These are phyloP conservation scores for Dendroctonus ponderosae DNA, from an alignment of 1,140 invertebrate genomes.

Conservation along the genomic window DNA sequence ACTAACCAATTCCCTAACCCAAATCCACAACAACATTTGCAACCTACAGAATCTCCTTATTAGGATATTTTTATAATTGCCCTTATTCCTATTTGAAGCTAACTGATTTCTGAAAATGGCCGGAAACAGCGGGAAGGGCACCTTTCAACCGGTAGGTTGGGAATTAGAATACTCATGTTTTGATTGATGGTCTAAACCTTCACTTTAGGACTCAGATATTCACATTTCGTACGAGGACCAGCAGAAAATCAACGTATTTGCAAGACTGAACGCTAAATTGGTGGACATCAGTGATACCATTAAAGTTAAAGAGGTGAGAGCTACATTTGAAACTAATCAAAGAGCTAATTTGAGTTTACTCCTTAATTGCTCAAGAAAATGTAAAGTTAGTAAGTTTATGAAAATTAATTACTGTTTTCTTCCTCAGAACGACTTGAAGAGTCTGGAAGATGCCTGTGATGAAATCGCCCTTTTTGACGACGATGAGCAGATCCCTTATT, in stretches of 20 bases:
- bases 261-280: constrained; percentile 85
- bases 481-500: constrained; percentile 75
- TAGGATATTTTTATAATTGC: too few relatives aligned
- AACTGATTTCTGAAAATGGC: constrained; percentile 19
- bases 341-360: neutral
- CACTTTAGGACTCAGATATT: constrained; percentile 79
- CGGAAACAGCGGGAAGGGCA: constrained; percentile 41
- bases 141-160: constrained; percentile 47
- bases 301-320: constrained; percentile 74
- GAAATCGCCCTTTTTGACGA: constrained; percentile 82
- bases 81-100: too few relatives aligned
- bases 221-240: constrained; percentile 96
- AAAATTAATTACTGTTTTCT: neutral
- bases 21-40: too few relatives aligned
- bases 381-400: neutral
- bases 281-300: constrained; percentile 90
- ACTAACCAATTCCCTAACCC: too few relatives aligned
- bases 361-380: neutral
- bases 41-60: too few relatives aligned
- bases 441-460: constrained; percentile 87
- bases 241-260: constrained; percentile 96
- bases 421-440: constrained; percentile 81
- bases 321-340: neutral
- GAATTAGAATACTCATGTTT: neutral
- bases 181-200: neutral